phyloP scores from a whole-genome alignment of 1,140 invertebrate species.

The Scylla paramamosain region DNA sequence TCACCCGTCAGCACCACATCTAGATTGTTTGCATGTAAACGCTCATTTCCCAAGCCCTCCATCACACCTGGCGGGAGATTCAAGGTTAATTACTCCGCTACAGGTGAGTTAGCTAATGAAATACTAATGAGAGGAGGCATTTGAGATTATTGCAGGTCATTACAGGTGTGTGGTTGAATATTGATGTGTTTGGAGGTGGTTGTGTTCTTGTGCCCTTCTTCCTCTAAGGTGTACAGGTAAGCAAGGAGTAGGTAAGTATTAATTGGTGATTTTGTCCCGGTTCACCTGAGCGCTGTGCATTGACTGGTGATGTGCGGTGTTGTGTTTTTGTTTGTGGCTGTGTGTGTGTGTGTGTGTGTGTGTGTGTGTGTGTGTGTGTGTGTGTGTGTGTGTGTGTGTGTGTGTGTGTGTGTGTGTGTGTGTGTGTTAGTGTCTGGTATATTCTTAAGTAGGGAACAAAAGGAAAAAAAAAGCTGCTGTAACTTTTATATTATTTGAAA shows the following conservation, averaged over 20 bases:
- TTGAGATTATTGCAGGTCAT: too few species aligned
- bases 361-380: not conserved
- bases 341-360: constrained; percentile 35
- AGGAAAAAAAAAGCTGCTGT: not conserved
- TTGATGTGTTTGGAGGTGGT: not conserved
- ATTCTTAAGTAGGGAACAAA: not conserved
- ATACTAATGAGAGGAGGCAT: too few species aligned
- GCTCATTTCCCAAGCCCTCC: too few species aligned
- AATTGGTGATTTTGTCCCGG: not conserved
- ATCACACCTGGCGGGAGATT: too few species aligned
- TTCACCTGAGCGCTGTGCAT: not conserved
- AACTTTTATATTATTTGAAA: too few species aligned
- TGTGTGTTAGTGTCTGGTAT: too few species aligned
- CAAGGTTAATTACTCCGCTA: too few species aligned
- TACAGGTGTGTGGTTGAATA: not conserved
- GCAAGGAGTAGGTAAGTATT: not conserved
- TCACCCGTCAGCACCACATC: too few species aligned
- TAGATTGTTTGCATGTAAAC: too few species aligned
- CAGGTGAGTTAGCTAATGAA: too few species aligned
- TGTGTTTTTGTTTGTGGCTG: too few species aligned
- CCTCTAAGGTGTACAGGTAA: not conserved
- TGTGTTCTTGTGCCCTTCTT: not conserved
- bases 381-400: not conserved
- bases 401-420: too few species aligned
- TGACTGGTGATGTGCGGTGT: not conserved